Base-by-base conservation (phyloP, 2,797 vertebrate genomes). In the Nyctalus aviator region DNA sequence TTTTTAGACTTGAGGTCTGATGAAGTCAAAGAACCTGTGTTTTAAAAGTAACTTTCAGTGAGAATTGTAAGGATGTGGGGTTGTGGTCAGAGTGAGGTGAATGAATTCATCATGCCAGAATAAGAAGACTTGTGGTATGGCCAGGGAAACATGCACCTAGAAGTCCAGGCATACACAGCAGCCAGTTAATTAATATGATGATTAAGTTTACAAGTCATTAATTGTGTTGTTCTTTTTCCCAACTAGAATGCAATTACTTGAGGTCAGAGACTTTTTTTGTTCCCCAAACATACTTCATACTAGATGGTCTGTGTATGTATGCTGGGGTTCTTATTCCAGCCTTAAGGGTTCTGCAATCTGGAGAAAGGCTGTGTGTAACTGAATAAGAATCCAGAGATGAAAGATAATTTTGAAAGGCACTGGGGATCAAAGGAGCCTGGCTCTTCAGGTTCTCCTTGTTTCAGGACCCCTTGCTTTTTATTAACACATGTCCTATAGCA, bases 81-180 rank as follows among this genome's bases (percentile, higher is more conserved):
- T 30, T 50, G 44, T 21, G 25, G 30, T 69, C 55, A 53, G 62
- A 85, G 30, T n/a, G 44, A 73, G 15, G 37, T 11, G 55, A 57
- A 23, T 46, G 21, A 84, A 72, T 50, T 81, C 55, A 41, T 5
- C 30, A 27, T 17, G 27, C 41, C 44, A 77, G 69, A 76, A 21
- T 76, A 77, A 57, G n/a, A 77, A 57, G n/a, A 37, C 3, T n/a
- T 18, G 25, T 15, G 30, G 25, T 27, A 21, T 5, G 27, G 50
- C 41, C 8, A 7, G 1, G 1, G 15, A 27, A 2, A 9, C 15
- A 6, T 32, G 41, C 2, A 6, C 3, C 25, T 44, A 6, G 13
- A 93, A 20, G 50, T 64, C 50, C 23, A 82, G 18, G 44, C 4
- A 6, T 2, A 17, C 21, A 23, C 8, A 79, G 82, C 27, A 8